Evolutionary conservation across 2,888 invertebrate genomes (phyloP).

Genomic region (Sinotaia quadrata): DNA sequence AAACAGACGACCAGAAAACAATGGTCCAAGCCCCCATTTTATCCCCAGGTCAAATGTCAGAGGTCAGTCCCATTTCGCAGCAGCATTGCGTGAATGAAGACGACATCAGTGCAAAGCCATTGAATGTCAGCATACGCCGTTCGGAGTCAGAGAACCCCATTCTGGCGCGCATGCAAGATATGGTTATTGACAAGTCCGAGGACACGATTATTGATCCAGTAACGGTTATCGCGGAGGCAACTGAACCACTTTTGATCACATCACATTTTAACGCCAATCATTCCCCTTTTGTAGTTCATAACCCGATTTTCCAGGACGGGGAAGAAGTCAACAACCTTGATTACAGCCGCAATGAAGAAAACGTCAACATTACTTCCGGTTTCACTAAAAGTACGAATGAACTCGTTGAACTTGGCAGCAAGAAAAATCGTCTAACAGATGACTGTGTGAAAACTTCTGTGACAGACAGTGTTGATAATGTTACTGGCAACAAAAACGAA

Average conservation of each 20-base stretch:
- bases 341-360: no score
- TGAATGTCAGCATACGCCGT: constrained; percentile 8
- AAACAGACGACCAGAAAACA: constrained; percentile 45
- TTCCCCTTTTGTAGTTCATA: constrained; percentile 6
- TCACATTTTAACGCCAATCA: no score
- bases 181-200: constrained; percentile 37
- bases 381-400: no score
- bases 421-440: no score
- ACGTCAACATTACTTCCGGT: no score
- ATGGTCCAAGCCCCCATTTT: not conserved
- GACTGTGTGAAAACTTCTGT: no score
- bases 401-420: no score
- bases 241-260: not conserved
- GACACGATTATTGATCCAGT: not conserved
- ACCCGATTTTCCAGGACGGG: constrained; percentile 21
- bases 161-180: constrained; percentile 39
- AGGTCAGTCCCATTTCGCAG: not conserved
- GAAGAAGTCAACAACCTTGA: no score
- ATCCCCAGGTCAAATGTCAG: not conserved
- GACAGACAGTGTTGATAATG: no score
- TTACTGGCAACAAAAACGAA: no score
- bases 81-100: constrained; percentile 35
- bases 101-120: constrained; percentile 30
- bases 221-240: constrained; percentile 18
- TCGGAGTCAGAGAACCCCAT: constrained; percentile 36